phyloP scores from a whole-genome alignment of 2,113 vertebrate genomes.

The Thalassoma bifasciatum region DNA sequence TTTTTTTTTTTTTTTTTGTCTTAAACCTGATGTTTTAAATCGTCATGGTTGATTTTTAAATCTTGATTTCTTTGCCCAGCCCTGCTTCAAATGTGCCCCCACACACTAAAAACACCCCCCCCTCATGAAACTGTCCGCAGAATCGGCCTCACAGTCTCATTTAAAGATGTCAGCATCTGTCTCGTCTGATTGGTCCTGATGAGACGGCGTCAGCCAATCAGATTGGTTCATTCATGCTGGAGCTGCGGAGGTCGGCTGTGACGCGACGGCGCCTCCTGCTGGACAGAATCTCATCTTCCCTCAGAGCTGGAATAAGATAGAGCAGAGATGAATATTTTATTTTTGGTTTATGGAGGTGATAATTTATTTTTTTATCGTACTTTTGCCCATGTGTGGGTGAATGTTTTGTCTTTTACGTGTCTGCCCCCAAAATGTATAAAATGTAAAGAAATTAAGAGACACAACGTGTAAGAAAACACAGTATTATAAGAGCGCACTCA shows the following conservation, averaged over 20 bases:
- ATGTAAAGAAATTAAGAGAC: slow-evolving; percentile 58
- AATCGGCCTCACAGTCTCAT: neutral
- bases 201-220: slow-evolving; percentile 38
- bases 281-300: slow-evolving; percentile 30
- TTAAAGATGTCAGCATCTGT: neutral
- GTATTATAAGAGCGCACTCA: slow-evolving; percentile 54
- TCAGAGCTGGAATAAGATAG: slow-evolving; percentile 29
- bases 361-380: slow-evolving; percentile 79
- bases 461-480: slow-evolving; percentile 26
- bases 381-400: slow-evolving; percentile 44
- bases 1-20: neutral
- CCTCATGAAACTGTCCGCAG: slow-evolving; percentile 7
- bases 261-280: slow-evolving; percentile 55
- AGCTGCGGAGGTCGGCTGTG: slow-evolving; percentile 31
- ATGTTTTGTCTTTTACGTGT: slow-evolving; percentile 59
- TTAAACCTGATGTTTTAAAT: neutral
- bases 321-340: slow-evolving; percentile 67
- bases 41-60: neutral
- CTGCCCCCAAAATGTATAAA: slow-evolving; percentile 47
- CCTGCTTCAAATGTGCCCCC: neutral
- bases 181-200: slow-evolving; percentile 40
- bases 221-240: slow-evolving; percentile 25
- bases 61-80: slow-evolving; percentile 8
- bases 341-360: slow-evolving; percentile 73
- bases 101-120: neutral